These are phyloP conservation scores for Ochropleura leucogaster DNA, from an alignment of 2,888 invertebrate species.

Conservation along the genomic window DNA sequence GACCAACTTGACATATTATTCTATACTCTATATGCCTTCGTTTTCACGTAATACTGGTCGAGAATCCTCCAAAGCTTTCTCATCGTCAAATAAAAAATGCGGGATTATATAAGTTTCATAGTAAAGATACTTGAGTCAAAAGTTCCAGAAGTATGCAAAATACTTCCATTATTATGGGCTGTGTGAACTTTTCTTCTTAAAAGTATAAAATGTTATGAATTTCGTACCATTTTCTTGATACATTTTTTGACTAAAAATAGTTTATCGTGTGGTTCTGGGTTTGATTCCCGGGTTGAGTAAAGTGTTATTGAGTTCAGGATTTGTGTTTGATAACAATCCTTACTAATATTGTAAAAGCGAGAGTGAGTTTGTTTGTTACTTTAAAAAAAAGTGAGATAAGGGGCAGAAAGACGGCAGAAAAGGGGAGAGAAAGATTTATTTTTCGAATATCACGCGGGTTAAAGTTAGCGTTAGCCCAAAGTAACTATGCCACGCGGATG, in stretches of 20 bases:
- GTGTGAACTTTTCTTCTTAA: slow-evolving; percentile 1
- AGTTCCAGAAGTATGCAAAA: slow-evolving; percentile 35
- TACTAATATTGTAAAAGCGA: too few species aligned
- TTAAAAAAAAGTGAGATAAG: too few species aligned
- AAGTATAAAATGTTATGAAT: slow-evolving; percentile 5
- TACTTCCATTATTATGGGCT: slow-evolving; percentile 17
- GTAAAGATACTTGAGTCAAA: slow-evolving; percentile 7
- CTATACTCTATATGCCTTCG: not conserved
- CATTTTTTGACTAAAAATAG: not conserved
- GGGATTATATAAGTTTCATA: slow-evolving; percentile 16
- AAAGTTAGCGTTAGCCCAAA: too few species aligned
- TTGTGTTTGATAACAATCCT: too few species aligned
- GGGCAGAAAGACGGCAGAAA: too few species aligned
- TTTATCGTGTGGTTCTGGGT: too few species aligned
- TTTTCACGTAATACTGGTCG: not conserved
- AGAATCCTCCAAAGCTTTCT: slow-evolving; percentile 1
- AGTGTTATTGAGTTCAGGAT: too few species aligned
- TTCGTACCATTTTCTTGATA: not conserved
- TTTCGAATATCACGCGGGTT: too few species aligned
- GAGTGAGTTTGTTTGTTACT: too few species aligned
- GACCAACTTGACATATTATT: not conserved
- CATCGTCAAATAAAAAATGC: slow-evolving; percentile 17
- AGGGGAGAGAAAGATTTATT: too few species aligned
- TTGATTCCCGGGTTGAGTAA: too few species aligned
- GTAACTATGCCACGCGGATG: too few species aligned